Evolutionary conservation across 2,888 invertebrate genomes (phyloP).

Genomic region (Ormyrus thymus): DNA sequence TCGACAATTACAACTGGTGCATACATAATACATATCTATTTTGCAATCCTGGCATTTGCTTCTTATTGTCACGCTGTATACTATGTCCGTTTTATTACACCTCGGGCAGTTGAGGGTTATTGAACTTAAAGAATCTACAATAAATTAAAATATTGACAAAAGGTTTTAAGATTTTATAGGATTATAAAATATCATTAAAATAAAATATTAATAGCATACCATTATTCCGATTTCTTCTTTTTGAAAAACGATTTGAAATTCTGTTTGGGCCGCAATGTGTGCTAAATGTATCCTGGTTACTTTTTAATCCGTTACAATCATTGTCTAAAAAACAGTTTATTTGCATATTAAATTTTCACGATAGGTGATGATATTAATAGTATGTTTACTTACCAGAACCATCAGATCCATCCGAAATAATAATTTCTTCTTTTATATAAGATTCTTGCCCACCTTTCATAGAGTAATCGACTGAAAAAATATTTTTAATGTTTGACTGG

Average conservation of each 20-base stretch:
- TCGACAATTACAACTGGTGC: conserved; percentile 27
- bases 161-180: neutral
- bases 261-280: neutral
- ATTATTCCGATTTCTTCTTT: neutral
- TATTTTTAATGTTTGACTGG: too few species aligned
- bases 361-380: neutral
- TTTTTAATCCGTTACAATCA: neutral
- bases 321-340: neutral
- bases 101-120: conserved; percentile 46
- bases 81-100: conserved; percentile 44
- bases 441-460: conserved; percentile 15
- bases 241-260: neutral
- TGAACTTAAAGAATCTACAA: conserved; percentile 36
- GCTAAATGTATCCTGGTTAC: too few species aligned
- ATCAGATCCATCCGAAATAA: conserved; percentile 51
- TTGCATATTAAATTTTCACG: neutral
- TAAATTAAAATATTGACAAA: neutral
- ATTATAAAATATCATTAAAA: neutral
- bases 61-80: conserved; percentile 40
- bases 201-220: neutral
- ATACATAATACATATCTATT: conserved; percentile 45
- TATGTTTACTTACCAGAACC: conserved; percentile 30
- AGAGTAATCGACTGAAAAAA: conserved; percentile 9
- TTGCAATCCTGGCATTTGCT: conserved; percentile 43
- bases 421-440: conserved; percentile 48